Evolutionary conservation across 2,888 invertebrate species (phyloP), one percentile per base, ranked within the genome.

Genomic region (Scaptomyza caliginosa): DNA sequence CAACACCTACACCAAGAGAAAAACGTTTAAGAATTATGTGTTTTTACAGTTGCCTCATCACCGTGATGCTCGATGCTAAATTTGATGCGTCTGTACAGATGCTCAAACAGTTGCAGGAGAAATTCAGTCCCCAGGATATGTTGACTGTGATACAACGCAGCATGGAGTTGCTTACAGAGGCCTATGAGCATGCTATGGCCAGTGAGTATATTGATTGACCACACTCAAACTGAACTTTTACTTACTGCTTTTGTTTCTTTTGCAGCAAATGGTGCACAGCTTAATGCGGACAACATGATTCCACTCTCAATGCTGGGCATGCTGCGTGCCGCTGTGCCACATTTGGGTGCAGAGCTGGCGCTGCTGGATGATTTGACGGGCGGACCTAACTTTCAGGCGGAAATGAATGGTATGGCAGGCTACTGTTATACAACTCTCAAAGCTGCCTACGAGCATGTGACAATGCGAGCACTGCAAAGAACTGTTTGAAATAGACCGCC

Each of bases 361-460:
- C 66, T 92, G 21, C 76, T 92, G 11, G 91, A 91, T 59, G 91
- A 92, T 57, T 73, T 92, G 48, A 90, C 91, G 17, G 90, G 90
- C 30, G 89, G 90, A 7, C 84, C 89, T n/a, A 90, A 90, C 72
- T 91, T 90, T 54, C 89, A 91, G 76, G 86, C 86, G 16, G 90
- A 91, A 71, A 91, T 91, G 90, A 89, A 89, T 46, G 91, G 91
- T 28, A 84, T 90, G 78, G 89, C 89, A 0, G 91, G 91, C 13
- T 91, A 91, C 67, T 91, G 91, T 67, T 91, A 90, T 51, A 91
- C 91, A 10, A 91, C 91, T 3, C 72, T 91, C 3, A 91, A 91
- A 77, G 90, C 90, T 46, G 88, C 90, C 36, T 90, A 90, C 50
- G 90, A 90, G 69, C 90, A 90, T 64, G 84, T 90, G 21, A 89